Percentiles rank a stretch among this genome's conserved stretches.
Evolutionary conservation across 2,888 invertebrate species (phyloP).

Genomic region (Drosophila paranaensis): DNA sequence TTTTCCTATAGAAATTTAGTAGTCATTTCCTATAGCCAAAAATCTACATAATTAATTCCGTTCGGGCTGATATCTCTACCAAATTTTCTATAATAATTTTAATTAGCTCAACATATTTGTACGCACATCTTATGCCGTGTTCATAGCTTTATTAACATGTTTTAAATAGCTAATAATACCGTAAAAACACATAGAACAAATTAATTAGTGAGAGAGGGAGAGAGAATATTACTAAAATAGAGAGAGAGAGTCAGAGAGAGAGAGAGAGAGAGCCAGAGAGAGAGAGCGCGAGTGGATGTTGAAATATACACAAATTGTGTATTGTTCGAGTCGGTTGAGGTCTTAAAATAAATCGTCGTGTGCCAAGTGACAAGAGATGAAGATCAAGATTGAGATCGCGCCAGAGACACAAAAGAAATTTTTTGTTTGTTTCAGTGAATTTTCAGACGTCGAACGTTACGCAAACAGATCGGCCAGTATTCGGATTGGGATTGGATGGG

Average conservation of each 20-base stretch:
- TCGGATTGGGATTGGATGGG: slow-evolving; percentile 19
- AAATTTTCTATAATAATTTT: background rate
- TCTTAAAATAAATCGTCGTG: slow-evolving; percentile 73
- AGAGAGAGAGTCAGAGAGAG: slow-evolving; percentile 1
- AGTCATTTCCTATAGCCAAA: background rate
- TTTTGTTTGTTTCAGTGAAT: slow-evolving; percentile 47
- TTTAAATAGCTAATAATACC: background rate
- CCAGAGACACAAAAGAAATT: slow-evolving; percentile 60
- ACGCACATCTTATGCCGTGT: background rate
- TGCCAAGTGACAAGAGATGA: slow-evolving; percentile 68
- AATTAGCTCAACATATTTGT: background rate
- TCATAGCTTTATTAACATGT: slow-evolving; percentile 2
- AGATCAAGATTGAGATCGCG: slow-evolving; percentile 41
- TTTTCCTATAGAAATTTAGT: background rate
- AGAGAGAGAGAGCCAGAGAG: background rate
- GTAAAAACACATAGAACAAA: background rate
- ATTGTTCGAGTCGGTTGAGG: slow-evolving; percentile 31
- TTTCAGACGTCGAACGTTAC: slow-evolving; percentile 64
- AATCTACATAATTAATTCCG: background rate
- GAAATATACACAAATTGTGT: slow-evolving; percentile 33
- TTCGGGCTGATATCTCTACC: background rate
- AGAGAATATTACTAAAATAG: background rate
- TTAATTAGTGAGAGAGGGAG: background rate
- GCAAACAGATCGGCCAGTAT: slow-evolving; percentile 48
- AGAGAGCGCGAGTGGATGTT: slow-evolving; percentile 8